Conservation (phyloP, 2,113 vertebrate genomes). For the Haplochromis burtoni region DNA sequence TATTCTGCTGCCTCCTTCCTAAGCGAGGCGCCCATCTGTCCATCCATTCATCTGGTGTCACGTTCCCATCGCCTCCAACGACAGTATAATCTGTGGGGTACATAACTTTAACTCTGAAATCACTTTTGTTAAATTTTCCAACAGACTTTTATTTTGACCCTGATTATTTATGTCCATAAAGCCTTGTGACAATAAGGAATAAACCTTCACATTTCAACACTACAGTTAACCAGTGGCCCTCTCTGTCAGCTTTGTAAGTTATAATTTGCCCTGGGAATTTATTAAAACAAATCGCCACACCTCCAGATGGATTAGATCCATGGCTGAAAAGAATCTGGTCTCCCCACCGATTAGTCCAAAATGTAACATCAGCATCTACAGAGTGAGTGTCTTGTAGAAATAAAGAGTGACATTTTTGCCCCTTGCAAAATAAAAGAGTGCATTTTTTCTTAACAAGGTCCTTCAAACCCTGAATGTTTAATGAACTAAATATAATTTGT, state of each 20-base stretch:
- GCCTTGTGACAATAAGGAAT: neutral
- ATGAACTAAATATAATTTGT: neutral
- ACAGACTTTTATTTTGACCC: neutral
- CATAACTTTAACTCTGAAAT: neutral
- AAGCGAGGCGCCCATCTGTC: neutral
- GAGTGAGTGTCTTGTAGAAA: neutral
- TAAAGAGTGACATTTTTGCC: neutral
- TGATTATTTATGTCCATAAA: neutral
- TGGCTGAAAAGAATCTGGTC: neutral
- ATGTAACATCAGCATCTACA: neutral
- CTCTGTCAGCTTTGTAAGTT: neutral
- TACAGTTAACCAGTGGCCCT: neutral
- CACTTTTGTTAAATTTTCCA: neutral
- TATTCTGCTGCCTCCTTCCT: neutral
- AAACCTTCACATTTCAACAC: neutral
- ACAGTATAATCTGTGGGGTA: neutral
- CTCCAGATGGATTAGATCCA: neutral
- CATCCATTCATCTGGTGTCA: neutral
- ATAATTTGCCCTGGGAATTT: neutral
- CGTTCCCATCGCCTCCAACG: fast-evolving
- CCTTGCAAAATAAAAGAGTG: neutral
- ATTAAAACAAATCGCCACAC: neutral
- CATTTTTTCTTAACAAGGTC: neutral
- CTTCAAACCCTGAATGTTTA: neutral
- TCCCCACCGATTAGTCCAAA: neutral